Evolutionary conservation across 2,113 vertebrate genomes (phyloP).

Genomic region (Cynocephalus volans): DNA sequence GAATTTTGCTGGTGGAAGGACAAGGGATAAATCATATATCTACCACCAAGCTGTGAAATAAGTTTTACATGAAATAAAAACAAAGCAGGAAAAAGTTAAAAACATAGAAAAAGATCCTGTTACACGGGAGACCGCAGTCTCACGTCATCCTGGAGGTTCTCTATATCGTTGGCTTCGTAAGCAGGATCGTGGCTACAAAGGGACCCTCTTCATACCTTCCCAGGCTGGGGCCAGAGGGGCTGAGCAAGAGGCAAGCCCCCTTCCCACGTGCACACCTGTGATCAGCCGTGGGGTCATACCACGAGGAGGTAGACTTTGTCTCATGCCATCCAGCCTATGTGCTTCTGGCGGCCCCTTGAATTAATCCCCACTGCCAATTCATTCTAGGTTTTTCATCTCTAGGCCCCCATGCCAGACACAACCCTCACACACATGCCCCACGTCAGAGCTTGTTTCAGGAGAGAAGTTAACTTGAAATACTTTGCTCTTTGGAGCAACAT

Average conservation of each 20-base stretch:
- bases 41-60: not conserved
- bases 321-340: rapidly evolving
- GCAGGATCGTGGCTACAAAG: rapidly evolving
- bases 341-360: not conserved
- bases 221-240: not conserved
- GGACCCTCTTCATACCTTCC: not conserved
- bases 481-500: constrained; percentile 28
- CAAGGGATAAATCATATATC: not conserved
- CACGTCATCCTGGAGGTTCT: too few relatives aligned
- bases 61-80: not conserved
- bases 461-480: not conserved
- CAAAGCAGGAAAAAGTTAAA: not conserved
- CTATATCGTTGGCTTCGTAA: not conserved
- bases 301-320: rapidly evolving
- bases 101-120: not conserved
- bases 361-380: rapidly evolving
- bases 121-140: not conserved
- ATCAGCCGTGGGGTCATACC: rapidly evolving
- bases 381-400: not conserved
- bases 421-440: rapidly evolving
- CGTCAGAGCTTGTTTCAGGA: not conserved
- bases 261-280: rapidly evolving
- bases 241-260: not conserved
- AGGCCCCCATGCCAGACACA: not conserved
- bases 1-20: not conserved